These are phyloP conservation scores for Flabesymbios commensalis DNA, from an alignment of 2,888 invertebrate species.

Conservation along the genomic window DNA sequence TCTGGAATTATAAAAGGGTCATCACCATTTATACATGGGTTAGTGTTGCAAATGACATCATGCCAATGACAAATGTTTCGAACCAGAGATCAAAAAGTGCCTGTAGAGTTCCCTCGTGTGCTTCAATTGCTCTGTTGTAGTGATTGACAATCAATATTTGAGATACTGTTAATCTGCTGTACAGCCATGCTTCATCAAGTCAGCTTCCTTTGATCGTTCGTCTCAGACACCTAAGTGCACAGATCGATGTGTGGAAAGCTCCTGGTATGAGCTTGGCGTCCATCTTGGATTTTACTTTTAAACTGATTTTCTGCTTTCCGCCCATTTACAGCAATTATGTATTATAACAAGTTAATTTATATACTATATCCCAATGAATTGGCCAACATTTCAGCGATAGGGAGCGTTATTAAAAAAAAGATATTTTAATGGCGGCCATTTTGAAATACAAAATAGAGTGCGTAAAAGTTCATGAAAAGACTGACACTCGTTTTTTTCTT, in stretches of 20 bases:
- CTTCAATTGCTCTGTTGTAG: conserved; percentile 6
- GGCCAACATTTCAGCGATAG: too few relatives aligned
- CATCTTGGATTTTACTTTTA: too few relatives aligned
- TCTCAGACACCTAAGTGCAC: conserved; percentile 10
- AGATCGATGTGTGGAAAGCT: conserved; percentile 11
- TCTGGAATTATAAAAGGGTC: conserved; percentile 15
- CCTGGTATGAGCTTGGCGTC: conserved; percentile 2
- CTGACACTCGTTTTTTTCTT: neutral
- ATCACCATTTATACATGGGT: conserved; percentile 8
- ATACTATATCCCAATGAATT: too few relatives aligned
- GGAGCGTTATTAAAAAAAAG: too few relatives aligned
- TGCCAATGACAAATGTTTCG: too few relatives aligned
- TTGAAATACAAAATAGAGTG: neutral
- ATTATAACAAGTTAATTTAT: too few relatives aligned
- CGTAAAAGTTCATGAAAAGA: neutral
- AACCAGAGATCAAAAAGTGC: conserved; percentile 4
- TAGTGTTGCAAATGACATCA: too few relatives aligned
- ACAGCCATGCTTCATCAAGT: conserved; percentile 13
- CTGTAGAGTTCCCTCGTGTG: neutral
- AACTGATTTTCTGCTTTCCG: too few relatives aligned
- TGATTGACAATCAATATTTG: conserved; percentile 18
- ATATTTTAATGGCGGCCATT: too few relatives aligned
- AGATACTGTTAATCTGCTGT: conserved; percentile 10
- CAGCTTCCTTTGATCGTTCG: conserved; percentile 10
- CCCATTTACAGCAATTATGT: too few relatives aligned